Percentiles rank a stretch among this genome's conserved stretches.
Evolutionary conservation across 2,888 invertebrate species (phyloP).

Genomic region (Atrina japonica): DNA sequence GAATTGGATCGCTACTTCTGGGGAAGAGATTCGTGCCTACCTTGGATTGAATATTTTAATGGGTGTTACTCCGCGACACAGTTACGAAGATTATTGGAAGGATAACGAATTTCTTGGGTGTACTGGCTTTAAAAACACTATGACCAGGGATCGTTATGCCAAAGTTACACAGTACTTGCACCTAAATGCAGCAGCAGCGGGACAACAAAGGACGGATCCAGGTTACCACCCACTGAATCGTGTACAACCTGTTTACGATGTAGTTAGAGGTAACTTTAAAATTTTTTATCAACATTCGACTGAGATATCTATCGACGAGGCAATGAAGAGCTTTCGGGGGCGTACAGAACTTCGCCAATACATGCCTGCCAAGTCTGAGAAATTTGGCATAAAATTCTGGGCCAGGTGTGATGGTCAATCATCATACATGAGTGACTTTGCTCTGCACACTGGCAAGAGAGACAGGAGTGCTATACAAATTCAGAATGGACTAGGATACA

Average conservation of each 20-base stretch:
- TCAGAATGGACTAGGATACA: neutral
- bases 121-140: too few relatives aligned
- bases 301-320: too few relatives aligned
- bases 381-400: constrained; percentile 26
- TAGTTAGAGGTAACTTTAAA: too few relatives aligned
- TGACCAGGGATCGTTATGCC: too few relatives aligned
- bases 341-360: constrained; percentile 13
- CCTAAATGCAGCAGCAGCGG: too few relatives aligned
- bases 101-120: neutral
- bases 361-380: constrained; percentile 17
- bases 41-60: constrained; percentile 1
- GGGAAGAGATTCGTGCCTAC: constrained; percentile 7
- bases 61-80: neutral
- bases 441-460: too few relatives aligned
- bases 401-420: constrained; percentile 6
- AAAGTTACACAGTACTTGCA: too few relatives aligned
- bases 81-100: constrained; percentile 2
- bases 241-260: too few relatives aligned
- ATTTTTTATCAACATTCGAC: too few relatives aligned
- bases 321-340: neutral
- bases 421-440: constrained; percentile 4
- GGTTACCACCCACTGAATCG: too few relatives aligned
- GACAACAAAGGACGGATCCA: too few relatives aligned
- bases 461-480: neutral
- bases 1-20: neutral